Percentiles rank a stretch among this genome's conserved stretches.
Evolutionary conservation across 2,888 invertebrate species (phyloP).

Genomic region (Heliconius sara): DNA sequence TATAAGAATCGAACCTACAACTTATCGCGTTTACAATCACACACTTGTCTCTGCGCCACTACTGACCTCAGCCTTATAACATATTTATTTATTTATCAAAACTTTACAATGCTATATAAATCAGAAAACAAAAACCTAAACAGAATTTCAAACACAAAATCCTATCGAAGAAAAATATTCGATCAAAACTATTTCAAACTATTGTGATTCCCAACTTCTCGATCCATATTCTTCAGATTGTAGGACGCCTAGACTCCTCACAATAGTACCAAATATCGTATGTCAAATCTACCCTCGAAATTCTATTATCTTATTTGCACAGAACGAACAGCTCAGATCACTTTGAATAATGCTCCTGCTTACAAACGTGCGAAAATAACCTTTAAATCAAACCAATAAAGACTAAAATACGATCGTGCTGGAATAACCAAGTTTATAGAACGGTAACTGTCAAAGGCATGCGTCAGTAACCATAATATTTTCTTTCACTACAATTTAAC

Average conservation of each 20-base stretch:
- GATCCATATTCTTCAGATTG: constrained; percentile 39
- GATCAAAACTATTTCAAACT: constrained; percentile 31
- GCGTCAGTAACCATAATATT: constrained; percentile 51
- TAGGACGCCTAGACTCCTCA: constrained; percentile 36
- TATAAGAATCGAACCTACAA: neutral
- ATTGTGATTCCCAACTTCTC: constrained; percentile 27
- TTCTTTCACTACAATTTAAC: constrained; percentile 36
- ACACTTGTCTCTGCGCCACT: neutral
- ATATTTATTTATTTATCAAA: neutral
- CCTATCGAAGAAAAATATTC: constrained; percentile 28
- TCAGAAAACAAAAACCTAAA: neutral
- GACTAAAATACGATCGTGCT: constrained; percentile 30
- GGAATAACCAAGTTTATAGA: constrained; percentile 52
- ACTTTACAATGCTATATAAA: neutral
- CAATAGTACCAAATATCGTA: constrained; percentile 49
- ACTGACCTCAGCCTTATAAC: neutral
- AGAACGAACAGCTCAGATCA: constrained; percentile 53
- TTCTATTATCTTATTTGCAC: constrained; percentile 68
- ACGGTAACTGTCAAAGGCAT: constrained; percentile 64
- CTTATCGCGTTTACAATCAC: neutral
- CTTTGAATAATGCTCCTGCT: constrained; percentile 56
- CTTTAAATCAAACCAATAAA: constrained; percentile 41
- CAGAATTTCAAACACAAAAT: neutral
- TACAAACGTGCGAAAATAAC: constrained; percentile 37
- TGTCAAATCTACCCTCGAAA: constrained; percentile 54